Evolutionary conservation across 2,113 vertebrate species (phyloP), one percentile per base, ranked within the genome.

Genomic region (Myotis brandtii): DNA sequence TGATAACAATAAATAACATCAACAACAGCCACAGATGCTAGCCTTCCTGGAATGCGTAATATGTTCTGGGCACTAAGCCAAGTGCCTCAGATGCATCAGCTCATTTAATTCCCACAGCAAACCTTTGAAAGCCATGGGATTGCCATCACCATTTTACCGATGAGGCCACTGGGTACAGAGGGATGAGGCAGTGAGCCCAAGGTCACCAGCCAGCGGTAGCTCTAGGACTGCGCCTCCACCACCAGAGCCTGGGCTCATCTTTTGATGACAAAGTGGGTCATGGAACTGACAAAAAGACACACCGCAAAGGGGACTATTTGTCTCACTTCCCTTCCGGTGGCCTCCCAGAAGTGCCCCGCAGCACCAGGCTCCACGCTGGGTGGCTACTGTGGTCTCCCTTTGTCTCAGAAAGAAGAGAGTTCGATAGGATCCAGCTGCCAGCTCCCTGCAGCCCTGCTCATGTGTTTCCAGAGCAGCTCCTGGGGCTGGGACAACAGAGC

Each of bases 341-440:
- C 95, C 95, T 97, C 93, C 96, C 94, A 93, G 94, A 93, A 95
- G 87, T 75, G 69, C 95, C 97, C 96, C 16, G 17, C 23, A 81
- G 96, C 90, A 72, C 72, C 73, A 88, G 70, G 40, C 79, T 94
- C 69, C 79, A 1, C 82, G 86, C 95, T 96, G 95, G 88, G 95
- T 97, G 96, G 97, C 94, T 94, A 76, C 91, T 95, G 95, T 91
- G 96, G 91, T 96, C 86, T 76, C 81, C 93, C 67, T 96, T 92
- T 95, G 96, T 96, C 85, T 86, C 92, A 72, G 70, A 93, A 90
- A 95, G 72, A 90, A 73, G 81, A n/a, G 43, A 48, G 23, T 27
- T 86, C 79, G 4, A 90, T 84, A n/a, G 77, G 77, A 95, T 84
- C 76, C 96, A 96, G 97, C 95, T 96, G 96, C 87, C 56, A 62